Evolutionary conservation across 30 jellyfish, hydroid and myxozoan species (phyloP).

Genomic region (Chrysaora quinquecirrha): DNA sequence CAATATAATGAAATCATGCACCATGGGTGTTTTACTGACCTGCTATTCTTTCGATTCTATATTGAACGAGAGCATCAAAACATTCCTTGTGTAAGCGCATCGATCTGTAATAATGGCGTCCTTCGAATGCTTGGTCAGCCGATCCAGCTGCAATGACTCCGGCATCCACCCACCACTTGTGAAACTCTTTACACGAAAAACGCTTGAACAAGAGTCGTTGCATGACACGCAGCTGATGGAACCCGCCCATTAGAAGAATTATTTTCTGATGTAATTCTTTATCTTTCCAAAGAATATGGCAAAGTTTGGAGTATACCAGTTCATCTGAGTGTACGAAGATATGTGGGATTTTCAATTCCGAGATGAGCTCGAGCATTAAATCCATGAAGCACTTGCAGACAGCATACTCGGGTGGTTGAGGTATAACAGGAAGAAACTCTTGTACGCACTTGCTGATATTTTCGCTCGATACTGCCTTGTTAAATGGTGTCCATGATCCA

Average conservation of each 20-base stretch:
- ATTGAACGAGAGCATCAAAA: neutral
- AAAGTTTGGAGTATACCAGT: slow-evolving; percentile 20
- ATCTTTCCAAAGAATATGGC: slow-evolving; percentile 7
- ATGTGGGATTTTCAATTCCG: neutral
- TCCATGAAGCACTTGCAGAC: neutral
- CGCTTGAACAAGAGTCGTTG: slow-evolving; percentile 1
- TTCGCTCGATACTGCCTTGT: no score
- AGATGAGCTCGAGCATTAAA: neutral
- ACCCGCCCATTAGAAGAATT: slow-evolving; percentile 34
- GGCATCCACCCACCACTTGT: slow-evolving; percentile 3
- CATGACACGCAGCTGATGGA: neutral
- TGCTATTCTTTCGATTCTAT: neutral
- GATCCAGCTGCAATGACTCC: neutral
- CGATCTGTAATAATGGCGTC: neutral
- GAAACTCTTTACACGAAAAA: neutral
- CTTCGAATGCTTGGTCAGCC: neutral
- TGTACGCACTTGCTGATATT: no score
- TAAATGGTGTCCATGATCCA: no score
- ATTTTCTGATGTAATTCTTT: neutral
- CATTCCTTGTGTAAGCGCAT: slow-evolving; percentile 1
- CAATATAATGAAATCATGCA: neutral
- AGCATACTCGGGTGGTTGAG: neutral
- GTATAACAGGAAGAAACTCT: no score
- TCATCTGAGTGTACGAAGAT: slow-evolving; percentile 24
- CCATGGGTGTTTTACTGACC: neutral